These are phyloP conservation scores for Heterochromis multidens DNA, from an alignment of 2,113 vertebrate species.

Conservation along the genomic window DNA sequence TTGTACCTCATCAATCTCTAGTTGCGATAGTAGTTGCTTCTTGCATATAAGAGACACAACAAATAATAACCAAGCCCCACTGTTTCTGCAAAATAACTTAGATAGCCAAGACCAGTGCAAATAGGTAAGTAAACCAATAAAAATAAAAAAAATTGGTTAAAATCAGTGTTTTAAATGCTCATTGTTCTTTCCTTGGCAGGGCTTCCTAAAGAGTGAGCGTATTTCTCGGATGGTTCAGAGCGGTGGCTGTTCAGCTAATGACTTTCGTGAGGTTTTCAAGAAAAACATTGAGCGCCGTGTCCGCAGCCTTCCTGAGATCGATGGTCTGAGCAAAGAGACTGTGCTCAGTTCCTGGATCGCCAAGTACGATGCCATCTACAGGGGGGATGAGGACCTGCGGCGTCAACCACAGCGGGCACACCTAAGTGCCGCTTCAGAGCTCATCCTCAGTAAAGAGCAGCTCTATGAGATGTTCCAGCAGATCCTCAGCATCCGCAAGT, in stretches of 20 bases:
- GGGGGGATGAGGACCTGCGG: conserved; percentile 89
- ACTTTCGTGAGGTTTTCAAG: conserved; percentile 97
- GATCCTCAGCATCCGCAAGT: conserved; percentile 90
- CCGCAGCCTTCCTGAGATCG: conserved; percentile 93
- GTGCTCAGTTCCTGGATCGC: conserved; percentile 97
- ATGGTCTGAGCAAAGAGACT: conserved; percentile 97
- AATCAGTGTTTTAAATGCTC: not conserved
- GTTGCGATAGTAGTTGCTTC: no score
- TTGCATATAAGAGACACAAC: no score
- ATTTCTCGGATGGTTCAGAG: conserved; percentile 94
- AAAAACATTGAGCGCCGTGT: conserved; percentile 96
- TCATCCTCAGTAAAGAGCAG: conserved; percentile 97
- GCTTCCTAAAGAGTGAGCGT: conserved; percentile 94
- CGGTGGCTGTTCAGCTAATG: conserved; percentile 91
- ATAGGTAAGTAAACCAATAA: no score
- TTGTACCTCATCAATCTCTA: no score
- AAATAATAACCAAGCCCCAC: no score
- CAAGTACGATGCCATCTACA: conserved; percentile 93
- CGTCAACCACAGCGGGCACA: conserved; percentile 84
- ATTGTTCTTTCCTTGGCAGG: conserved; percentile 64
- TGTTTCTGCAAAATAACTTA: no score
- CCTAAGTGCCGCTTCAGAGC: conserved; percentile 88
- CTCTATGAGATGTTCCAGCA: conserved; percentile 99
- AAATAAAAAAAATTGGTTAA: no score
- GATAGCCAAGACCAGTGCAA: no score